Evolutionary conservation across 2,888 invertebrate genomes (phyloP).

Genomic region (Chloroclystis v-ata): DNA sequence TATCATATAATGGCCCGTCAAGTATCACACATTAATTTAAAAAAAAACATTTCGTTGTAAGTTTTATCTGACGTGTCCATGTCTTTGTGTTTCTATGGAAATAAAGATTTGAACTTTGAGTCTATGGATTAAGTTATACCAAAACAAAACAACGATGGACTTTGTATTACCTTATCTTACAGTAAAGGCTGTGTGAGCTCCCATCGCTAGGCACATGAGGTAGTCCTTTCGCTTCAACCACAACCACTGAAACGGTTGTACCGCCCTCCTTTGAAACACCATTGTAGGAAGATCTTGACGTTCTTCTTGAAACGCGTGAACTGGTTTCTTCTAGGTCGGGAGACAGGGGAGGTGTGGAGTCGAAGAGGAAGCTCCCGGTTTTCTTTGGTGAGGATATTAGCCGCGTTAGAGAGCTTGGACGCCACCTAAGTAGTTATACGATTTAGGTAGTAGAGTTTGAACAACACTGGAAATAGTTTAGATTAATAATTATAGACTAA

Average conservation of each 20-base stretch:
- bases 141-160: too few species aligned
- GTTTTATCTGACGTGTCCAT: too few species aligned
- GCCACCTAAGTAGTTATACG: conserved; percentile 37
- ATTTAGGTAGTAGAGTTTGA: too few species aligned
- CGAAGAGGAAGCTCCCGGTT: conserved; percentile 27
- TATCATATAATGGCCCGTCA: too few species aligned
- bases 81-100: too few species aligned
- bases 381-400: conserved; percentile 33
- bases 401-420: conserved; percentile 40
- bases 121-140: too few species aligned
- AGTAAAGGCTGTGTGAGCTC: conserved; percentile 47
- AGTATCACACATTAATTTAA: too few species aligned
- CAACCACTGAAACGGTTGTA: conserved; percentile 51
- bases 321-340: conserved; percentile 17
- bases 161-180: conserved; percentile 58
- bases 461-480: too few species aligned
- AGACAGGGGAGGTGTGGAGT: conserved; percentile 28
- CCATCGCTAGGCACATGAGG: conserved; percentile 54
- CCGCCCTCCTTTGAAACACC: conserved; percentile 19
- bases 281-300: conserved; percentile 1
- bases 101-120: too few species aligned
- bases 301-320: conserved; percentile 1
- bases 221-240: conserved; percentile 58
- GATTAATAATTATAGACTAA: too few species aligned
- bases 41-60: too few species aligned